Percentiles rank a stretch among this genome's conserved stretches.
phyloP scores from a whole-genome alignment of 2,888 invertebrate genomes.

The Athetis lepigone region DNA sequence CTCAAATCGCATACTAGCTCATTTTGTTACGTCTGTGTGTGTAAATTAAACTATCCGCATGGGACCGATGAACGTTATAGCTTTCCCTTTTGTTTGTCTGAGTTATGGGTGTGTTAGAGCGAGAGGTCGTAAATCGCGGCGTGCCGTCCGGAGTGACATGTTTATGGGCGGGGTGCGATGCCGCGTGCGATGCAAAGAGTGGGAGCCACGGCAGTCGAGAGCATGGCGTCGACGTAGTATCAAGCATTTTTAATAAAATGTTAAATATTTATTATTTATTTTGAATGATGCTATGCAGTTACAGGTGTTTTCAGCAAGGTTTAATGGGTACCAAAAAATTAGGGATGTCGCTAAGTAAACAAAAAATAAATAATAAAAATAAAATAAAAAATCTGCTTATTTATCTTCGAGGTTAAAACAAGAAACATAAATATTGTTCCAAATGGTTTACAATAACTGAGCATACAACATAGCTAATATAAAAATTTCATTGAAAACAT shows the following conservation, averaged over 20 bases:
- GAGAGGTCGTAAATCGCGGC: conserved; percentile 89
- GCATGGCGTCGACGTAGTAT: conserved; percentile 82
- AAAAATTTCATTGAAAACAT: too few species aligned
- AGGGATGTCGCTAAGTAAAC: too few species aligned
- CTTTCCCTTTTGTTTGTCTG: conserved; percentile 90
- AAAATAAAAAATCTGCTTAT: background rate
- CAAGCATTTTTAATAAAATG: conserved; percentile 44
- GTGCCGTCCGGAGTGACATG: conserved; percentile 88
- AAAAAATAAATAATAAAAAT: background rate
- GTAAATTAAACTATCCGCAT: conserved; percentile 90
- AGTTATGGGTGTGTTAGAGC: conserved; percentile 89
- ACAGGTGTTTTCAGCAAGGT: background rate
- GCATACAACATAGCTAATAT: too few species aligned
- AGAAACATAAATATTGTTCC: too few species aligned
- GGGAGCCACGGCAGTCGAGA: conserved; percentile 86
- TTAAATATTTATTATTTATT: background rate
- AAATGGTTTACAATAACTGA: too few species aligned
- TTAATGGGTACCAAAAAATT: background rate
- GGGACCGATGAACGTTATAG: conserved; percentile 90
- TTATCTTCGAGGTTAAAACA: too few species aligned
- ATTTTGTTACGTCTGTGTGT: conserved; percentile 86
- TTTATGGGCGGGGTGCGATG: conserved; percentile 89
- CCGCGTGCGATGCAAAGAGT: conserved; percentile 77
- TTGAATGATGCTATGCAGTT: background rate
- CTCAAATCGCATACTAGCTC: conserved; percentile 87